Percentiles rank a stretch among this genome's conserved stretches.
phyloP scores from a whole-genome alignment of 2,888 invertebrate genomes.

The Syrphus vitripennis region DNA sequence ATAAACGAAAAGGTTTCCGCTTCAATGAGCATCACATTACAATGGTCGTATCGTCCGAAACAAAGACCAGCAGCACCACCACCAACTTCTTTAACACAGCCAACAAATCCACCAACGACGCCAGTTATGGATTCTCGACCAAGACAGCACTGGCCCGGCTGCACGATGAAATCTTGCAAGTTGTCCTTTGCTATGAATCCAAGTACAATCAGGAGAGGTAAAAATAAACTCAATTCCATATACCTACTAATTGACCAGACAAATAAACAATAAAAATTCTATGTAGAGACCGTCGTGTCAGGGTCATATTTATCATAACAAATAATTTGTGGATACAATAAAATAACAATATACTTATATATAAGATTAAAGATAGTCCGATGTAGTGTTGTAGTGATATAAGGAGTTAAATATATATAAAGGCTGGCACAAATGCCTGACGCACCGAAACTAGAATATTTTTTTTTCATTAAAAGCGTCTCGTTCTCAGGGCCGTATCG shows the following conservation, averaged over 20 bases:
- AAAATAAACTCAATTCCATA: conserved; percentile 23
- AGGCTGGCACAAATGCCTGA: conserved; percentile 16
- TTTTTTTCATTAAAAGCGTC: neutral
- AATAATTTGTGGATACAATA: conserved; percentile 16
- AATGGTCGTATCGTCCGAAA: conserved; percentile 60
- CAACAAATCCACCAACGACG: conserved; percentile 41
- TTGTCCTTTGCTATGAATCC: conserved; percentile 85
- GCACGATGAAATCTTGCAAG: conserved; percentile 86
- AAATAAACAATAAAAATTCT: neutral
- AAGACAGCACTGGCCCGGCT: conserved; percentile 86
- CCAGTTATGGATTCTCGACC: conserved; percentile 84
- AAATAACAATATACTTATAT: neutral
- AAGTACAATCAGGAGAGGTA: conserved; percentile 83
- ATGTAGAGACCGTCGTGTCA: conserved; percentile 12
- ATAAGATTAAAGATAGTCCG: neutral
- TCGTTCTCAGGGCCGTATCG: neutral
- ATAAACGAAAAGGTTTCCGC: conserved; percentile 30
- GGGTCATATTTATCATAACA: conserved; percentile 45
- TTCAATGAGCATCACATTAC: conserved; percentile 63
- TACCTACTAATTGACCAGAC: neutral
- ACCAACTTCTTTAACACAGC: conserved; percentile 11
- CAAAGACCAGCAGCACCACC: conserved; percentile 29
- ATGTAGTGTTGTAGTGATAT: conserved; percentile 6
- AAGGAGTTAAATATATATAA: conserved; percentile 9
- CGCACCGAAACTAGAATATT: conserved; percentile 8